These are phyloP conservation scores for Pycnonotus jocosus DNA, from an alignment of 2,113 vertebrate species.

Conservation along the genomic window DNA sequence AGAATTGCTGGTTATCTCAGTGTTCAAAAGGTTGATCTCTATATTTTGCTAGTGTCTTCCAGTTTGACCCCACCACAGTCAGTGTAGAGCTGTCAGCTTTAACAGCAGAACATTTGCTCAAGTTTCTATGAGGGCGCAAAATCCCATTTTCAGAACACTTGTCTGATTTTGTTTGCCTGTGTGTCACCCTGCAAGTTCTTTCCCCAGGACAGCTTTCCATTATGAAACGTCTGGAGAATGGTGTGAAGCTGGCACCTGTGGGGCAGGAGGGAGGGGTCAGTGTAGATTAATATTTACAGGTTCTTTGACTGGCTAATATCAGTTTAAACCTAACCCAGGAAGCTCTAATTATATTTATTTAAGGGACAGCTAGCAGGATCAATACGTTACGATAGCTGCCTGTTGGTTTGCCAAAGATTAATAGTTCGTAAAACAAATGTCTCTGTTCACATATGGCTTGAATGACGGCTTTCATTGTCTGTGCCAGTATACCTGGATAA, in stretches of 20 bases:
- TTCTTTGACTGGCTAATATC: constrained; percentile 44
- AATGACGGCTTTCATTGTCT: constrained; percentile 58
- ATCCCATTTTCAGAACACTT: background rate
- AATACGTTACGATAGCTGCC: constrained; percentile 61
- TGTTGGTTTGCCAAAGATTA: constrained; percentile 66
- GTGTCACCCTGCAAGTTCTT: background rate
- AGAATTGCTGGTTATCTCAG: background rate
- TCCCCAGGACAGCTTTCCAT: background rate
- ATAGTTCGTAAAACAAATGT: constrained; percentile 68
- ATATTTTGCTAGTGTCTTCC: background rate
- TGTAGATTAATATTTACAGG: constrained; percentile 53
- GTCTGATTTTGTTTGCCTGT: background rate
- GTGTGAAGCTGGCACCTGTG: constrained; percentile 41
- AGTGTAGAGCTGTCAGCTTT: background rate
- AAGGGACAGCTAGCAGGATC: constrained; percentile 56
- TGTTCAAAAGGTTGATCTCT: background rate
- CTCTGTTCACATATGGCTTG: constrained; percentile 62
- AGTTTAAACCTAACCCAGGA: constrained; percentile 53
- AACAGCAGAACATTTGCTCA: background rate
- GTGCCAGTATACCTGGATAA: background rate
- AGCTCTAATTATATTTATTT: constrained; percentile 60
- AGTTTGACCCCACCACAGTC: background rate
- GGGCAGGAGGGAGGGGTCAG: constrained; percentile 11
- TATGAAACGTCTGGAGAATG: constrained; percentile 19
- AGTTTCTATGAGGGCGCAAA: background rate